Conservation (phyloP, 1,140 invertebrate genomes). For the Sitobion miscanthi region DNA sequence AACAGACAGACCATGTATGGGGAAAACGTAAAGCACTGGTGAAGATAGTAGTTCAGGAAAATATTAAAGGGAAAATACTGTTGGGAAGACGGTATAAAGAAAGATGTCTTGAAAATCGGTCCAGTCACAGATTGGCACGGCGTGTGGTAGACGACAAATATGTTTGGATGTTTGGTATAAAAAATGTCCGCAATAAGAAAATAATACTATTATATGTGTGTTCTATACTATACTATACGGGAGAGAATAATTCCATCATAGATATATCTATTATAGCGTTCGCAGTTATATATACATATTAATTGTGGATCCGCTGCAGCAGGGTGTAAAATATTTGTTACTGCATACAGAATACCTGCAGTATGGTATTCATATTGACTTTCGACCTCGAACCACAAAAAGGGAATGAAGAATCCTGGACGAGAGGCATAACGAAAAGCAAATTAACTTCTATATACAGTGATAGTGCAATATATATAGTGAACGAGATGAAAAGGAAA, state of each 20-base stretch:
- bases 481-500: background rate
- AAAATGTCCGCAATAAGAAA: background rate
- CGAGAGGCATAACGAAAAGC: background rate
- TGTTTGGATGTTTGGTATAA: background rate
- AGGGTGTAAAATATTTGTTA: background rate
- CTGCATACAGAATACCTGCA: no score
- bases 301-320: background rate
- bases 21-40: background rate
- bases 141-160: background rate
- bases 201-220: background rate
- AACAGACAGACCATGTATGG: background rate
- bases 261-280: background rate
- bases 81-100: background rate
- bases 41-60: background rate
- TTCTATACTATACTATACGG: background rate
- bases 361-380: no score
- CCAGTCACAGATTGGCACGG: background rate
- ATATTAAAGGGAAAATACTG: background rate
- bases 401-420: background rate
- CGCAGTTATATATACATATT: background rate
- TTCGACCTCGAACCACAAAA: background rate
- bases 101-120: background rate
- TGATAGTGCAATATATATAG: background rate
- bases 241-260: background rate
- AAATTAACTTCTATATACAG: background rate